Conservation (phyloP, 2,797 vertebrate species). For the Poecile montanus region DNA sequence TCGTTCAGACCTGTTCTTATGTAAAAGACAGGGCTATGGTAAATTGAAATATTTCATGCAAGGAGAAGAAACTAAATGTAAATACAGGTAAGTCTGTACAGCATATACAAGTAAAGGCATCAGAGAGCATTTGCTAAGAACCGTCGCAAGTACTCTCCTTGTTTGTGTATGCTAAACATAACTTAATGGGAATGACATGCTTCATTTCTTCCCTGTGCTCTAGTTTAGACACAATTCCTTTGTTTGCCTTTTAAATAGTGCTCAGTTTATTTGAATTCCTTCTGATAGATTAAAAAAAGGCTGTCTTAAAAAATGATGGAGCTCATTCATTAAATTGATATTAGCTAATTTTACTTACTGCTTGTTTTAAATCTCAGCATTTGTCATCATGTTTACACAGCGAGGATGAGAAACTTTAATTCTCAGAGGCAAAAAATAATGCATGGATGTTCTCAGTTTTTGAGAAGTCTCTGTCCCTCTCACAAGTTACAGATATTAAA, state of each 20-base stretch:
- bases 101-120: background rate
- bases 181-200: background rate
- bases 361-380: background rate
- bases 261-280: background rate
- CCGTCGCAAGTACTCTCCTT: background rate
- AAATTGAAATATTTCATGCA: background rate
- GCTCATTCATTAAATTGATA: background rate
- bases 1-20: background rate
- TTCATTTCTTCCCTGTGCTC: constrained; percentile 8
- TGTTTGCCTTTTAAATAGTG: background rate
- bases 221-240: background rate
- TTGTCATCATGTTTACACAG: background rate
- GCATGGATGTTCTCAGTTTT: background rate
- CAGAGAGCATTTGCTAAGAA: background rate
- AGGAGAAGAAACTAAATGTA: background rate
- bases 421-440: background rate
- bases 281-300: background rate
- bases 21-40: background rate
- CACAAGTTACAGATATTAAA: background rate
- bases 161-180: background rate
- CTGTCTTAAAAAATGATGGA: background rate
- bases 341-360: background rate
- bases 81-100: background rate
- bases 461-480: background rate
- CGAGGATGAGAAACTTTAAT: background rate